Evolutionary conservation across 2,797 vertebrate species (phyloP), one percentile per base, ranked within the genome.

Genomic region (Poecilia picta): DNA sequence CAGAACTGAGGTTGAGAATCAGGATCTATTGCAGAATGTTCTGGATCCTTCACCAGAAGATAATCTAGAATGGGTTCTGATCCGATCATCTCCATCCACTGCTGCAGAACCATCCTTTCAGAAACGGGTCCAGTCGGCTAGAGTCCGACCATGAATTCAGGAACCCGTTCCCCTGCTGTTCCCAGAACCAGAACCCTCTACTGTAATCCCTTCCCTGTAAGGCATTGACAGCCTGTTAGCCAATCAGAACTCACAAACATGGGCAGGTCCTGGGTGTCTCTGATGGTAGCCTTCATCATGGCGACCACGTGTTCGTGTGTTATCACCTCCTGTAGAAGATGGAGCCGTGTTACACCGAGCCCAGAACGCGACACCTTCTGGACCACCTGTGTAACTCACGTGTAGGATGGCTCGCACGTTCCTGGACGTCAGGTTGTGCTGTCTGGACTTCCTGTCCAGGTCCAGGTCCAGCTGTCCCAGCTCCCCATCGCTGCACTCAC

Each of bases 221-320:
- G 12, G 10, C 55, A 28, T n/a, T 1, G n/a, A 0, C 13, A 62
- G 13, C 28, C 28, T 18, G 36, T 41, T 3, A 10, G 8, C 33
- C 31, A 39, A 18, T 36, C 36, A 41, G 36, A 68, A 97, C 98
- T 96, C 85, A 99, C 98, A 95, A 99, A 99, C 88, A 97, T 79
- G 1, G 98, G 98, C 57, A 96, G 93, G 62, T 97, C 96, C 83
- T 97, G 97, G 0, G 97, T 98, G 78, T 98, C 97, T 45, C 94
- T 96, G 92, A 99, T 99, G 70, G 98, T 96, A 2, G 96, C 97
- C 89, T 98, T 99, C 98, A 99, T 98, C 98, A 99, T 99, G 68
- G 97, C 97, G 73, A 99, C 97, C 13, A 99, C 98, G 0, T 95
- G 97, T 51, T 99, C 97, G 2, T 99, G 97, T 0, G 98, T 99